Base-by-base conservation (phyloP, 92 coral and sea anemone genomes). In the Blastomussa wellsi region DNA sequence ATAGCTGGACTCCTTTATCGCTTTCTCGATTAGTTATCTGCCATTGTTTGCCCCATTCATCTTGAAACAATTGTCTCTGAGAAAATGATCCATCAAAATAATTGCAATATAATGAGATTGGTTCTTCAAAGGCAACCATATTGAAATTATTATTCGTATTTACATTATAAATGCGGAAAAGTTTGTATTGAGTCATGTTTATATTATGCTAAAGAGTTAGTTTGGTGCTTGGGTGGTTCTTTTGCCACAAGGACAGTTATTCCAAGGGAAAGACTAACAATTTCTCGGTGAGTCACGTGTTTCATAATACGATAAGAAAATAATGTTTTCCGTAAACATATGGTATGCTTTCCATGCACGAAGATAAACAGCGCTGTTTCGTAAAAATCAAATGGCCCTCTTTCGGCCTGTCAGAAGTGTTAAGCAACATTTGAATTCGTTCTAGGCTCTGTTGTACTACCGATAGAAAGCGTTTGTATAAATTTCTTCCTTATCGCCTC, bases 51-150 rank as follows among this genome's bases (percentile, higher is more conserved):
- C 2, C 24, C 28, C n/a, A 53, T 71, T 36, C 31, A 39, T 20
- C 75, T 37, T 16, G 26, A 38, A 53, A 82, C 78, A 82, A 71
- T 82, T 52, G 71, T 52, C 37, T 71, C n/a, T n/a, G 52, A 71
- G 85, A 49, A 65, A 82, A 82, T 71, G 86, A 52, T n/a, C 70
- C 5, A 72, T 82, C 68, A 37, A 55, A 36, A 10, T 82, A 82
- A 82, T 82, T 82, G 86, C 69, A 82, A 82, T 71, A 17, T 82
- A 82, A 82, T 82, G 78, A 82, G 79, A 39, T 80, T 79, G 83
- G 60, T 65, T 64, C 49, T 81, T 8, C 39, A 48, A 39, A 47
- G 38, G 79, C 78, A 31, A 69, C 86, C 78, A 82, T n/a, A n/a
- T n/a, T n/a, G n/a, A n/a, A n/a, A n/a, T n/a, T n/a, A 82, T 82